Conservation (phyloP, 2,113 vertebrate species). For the Apodemus sylvaticus region DNA sequence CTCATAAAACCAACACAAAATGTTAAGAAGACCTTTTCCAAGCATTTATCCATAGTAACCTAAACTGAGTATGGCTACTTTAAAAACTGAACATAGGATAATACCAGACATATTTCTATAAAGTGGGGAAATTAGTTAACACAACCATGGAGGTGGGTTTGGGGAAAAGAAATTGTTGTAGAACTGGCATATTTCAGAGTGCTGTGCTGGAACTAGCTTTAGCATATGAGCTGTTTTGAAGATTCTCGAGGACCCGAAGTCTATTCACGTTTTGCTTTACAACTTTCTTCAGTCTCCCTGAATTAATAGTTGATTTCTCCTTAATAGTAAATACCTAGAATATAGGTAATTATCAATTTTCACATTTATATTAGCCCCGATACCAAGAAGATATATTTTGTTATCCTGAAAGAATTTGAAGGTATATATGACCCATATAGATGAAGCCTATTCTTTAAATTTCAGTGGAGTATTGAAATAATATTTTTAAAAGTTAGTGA, state of each 20-base stretch:
- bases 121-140: background rate
- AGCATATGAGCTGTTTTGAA: background rate
- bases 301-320: background rate
- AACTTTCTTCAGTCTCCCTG: background rate
- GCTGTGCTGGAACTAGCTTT: background rate
- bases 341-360: background rate
- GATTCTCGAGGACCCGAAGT: background rate
- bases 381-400: constrained; percentile 9
- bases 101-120: background rate
- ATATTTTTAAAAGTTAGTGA: background rate
- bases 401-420: background rate
- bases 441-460: background rate
- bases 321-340: too few species aligned
- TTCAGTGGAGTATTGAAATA: background rate
- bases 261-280: background rate
- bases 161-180: background rate
- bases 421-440: background rate
- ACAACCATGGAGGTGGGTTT: background rate
- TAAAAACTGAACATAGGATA: constrained; percentile 10
- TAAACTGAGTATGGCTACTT: background rate
- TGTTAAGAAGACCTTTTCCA: background rate
- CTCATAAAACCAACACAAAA: constrained; percentile 14
- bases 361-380: background rate
- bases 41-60: constrained; percentile 10
- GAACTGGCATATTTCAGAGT: background rate